Conservation (phyloP, 1,140 invertebrate species). For the Calephelis nemesis region DNA sequence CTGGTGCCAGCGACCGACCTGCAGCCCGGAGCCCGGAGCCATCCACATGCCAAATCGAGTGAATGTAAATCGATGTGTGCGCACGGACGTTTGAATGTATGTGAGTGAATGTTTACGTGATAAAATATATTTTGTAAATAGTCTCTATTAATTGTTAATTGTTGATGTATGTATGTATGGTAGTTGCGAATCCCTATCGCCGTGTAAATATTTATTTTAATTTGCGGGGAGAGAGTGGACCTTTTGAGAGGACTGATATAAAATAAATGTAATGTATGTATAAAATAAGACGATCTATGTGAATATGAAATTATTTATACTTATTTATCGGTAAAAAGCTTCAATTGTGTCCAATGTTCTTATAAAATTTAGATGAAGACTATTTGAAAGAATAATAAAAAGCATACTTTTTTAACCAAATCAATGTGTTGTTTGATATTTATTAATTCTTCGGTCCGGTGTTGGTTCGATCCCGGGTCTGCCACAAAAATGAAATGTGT, state of each 20-base stretch:
- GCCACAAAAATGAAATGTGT: no score
- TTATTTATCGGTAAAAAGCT: slow-evolving; percentile 80
- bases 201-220: slow-evolving; percentile 77
- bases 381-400: slow-evolving; percentile 79
- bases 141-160: slow-evolving; percentile 79
- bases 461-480: no score
- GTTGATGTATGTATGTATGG: slow-evolving; percentile 79
- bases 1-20: background rate
- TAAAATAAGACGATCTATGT: slow-evolving; percentile 77
- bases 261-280: slow-evolving; percentile 79
- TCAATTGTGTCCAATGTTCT: slow-evolving; percentile 79
- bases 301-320: slow-evolving; percentile 80
- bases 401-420: slow-evolving; percentile 79
- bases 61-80: slow-evolving; percentile 59
- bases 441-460: background rate
- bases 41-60: slow-evolving; percentile 75
- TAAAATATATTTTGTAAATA: slow-evolving; percentile 77
- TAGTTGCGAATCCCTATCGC: slow-evolving; percentile 77
- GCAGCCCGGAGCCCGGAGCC: slow-evolving; percentile 31
- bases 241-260: slow-evolving; percentile 79
- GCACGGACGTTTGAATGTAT: slow-evolving; percentile 57
- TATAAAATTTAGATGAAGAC: slow-evolving; percentile 79
- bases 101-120: slow-evolving; percentile 27
- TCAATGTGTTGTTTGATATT: slow-evolving; percentile 54
- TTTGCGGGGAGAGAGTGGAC: slow-evolving; percentile 78